Evolutionary conservation across 2,797 vertebrate genomes (phyloP), one percentile per base, ranked within the genome.

Genomic region (Bovichtus variegatus): DNA sequence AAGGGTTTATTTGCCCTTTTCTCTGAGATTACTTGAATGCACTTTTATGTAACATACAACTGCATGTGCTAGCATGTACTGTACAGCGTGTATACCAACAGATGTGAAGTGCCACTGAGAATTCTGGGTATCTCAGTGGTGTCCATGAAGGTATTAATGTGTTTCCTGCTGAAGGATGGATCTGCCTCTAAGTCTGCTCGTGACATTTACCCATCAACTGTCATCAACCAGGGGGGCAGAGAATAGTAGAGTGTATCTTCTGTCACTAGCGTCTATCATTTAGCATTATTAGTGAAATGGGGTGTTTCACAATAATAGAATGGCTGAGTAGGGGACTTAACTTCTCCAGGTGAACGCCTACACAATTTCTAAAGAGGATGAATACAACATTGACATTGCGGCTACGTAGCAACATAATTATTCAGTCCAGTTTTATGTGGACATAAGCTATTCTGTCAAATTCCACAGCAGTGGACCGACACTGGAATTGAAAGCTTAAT

Each of bases 171-270:
- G n/a, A 66, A 78, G 36, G 73, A 86, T 69, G 65, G 38, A 73
- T 13, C 62, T 62, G 53, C 67, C 63, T 82, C 67, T 63, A 29
- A 78, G 59, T 74, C 77, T 64, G 46, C 60, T 69, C 9, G 2
- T 89, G 88, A 82, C 82, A 90, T 90, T 86, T 80, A 78, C 34
- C 63, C 70, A 62, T 86, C 69, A 82, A 62, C 67, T 25, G 41
- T 46, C 47, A 36, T 15, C 57, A 54, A 13, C 55, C 57, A n/a
- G 64, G 43, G 55, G 50, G 64, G 64, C 19, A 61, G 12, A 61
- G 44, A 68, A 63, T 6, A 38, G 67, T 23, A 49, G 49, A 21
- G 25, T 18, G 29, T n/a, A 23, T 44, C 23, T 38, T 61, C 18
- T 12, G 55, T 70, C 34, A 13, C 27, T n/a, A 36, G 8, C 21